phyloP scores from a whole-genome alignment of 2,888 invertebrate genomes.

The Cantharis lateralis region DNA sequence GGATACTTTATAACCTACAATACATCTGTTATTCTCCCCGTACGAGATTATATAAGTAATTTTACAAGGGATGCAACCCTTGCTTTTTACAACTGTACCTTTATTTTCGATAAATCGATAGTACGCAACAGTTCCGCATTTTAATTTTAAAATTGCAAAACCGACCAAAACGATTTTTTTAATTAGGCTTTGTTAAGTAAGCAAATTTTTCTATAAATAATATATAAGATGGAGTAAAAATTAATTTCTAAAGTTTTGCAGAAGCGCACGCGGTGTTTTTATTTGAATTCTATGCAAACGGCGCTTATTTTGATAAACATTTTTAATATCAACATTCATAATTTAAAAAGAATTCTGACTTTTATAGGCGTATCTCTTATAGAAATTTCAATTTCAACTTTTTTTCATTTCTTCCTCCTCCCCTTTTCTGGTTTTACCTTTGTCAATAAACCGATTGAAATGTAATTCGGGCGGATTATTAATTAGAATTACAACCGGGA shows the following conservation, averaged over 20 bases:
- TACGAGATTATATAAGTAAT: conserved; percentile 48
- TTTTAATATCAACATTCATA: conserved; percentile 38
- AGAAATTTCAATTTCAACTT: conserved; percentile 27
- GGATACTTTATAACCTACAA: conserved; percentile 41
- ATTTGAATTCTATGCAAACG: conserved; percentile 33
- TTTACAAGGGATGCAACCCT: conserved; percentile 45
- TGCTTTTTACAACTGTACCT: conserved; percentile 27
- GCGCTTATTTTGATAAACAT: conserved; percentile 34
- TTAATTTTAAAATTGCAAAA: not conserved
- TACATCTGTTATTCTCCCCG: conserved; percentile 50
- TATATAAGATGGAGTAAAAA: conserved; percentile 6
- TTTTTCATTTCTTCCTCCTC: conserved; percentile 10
- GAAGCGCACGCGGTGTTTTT: conserved; percentile 26
- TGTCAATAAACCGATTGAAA: conserved; percentile 24
- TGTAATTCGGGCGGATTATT: conserved; percentile 9
- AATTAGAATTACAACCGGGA: conserved; percentile 14
- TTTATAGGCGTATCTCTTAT: conserved; percentile 27
- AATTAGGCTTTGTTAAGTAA: not conserved
- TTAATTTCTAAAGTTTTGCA: conserved; percentile 29
- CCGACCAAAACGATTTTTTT: not conserved
- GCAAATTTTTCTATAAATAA: not conserved
- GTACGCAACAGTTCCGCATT: not conserved
- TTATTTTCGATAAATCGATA: conserved; percentile 20
- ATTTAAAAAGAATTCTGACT: conserved; percentile 36
- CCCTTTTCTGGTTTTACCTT: conserved; percentile 8